These are phyloP conservation scores for Falco concolor DNA, from an alignment of 2,797 vertebrate genomes.

Conservation along the genomic window DNA sequence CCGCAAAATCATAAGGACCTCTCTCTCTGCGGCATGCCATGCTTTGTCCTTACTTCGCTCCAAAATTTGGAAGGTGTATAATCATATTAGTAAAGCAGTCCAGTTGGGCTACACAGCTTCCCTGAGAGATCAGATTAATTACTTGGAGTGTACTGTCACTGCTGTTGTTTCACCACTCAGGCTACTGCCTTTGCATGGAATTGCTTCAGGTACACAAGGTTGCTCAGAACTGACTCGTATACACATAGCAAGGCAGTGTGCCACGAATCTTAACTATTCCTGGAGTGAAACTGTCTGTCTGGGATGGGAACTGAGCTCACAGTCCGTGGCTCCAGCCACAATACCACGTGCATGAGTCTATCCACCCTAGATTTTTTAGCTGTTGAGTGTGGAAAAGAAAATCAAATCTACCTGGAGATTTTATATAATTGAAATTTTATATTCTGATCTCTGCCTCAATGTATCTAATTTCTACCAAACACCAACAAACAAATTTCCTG, in stretches of 20 bases:
- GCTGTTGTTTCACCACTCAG: background rate
- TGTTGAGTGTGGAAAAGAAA: background rate
- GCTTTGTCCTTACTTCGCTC: background rate
- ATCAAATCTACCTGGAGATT: background rate
- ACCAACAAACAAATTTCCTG: background rate
- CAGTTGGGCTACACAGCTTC: background rate
- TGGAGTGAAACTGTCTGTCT: background rate
- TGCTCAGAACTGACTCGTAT: background rate
- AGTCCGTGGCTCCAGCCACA: background rate
- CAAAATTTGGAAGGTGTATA: background rate
- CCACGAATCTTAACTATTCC: background rate
- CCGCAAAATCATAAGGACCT: background rate
- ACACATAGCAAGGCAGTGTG: background rate
- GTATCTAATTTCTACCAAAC: background rate
- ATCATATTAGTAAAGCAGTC: background rate
- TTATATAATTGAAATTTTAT: background rate
- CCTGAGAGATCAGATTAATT: background rate
- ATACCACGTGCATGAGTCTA: background rate
- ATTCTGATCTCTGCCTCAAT: background rate
- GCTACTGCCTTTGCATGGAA: background rate
- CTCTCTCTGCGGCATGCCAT: background rate
- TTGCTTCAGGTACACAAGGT: background rate
- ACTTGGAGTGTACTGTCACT: background rate
- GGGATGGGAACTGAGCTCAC: background rate
- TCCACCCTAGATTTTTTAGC: background rate